These are phyloP conservation scores for Stegana nigrithorax DNA, from an alignment of 2,888 invertebrate species.

Conservation along the genomic window DNA sequence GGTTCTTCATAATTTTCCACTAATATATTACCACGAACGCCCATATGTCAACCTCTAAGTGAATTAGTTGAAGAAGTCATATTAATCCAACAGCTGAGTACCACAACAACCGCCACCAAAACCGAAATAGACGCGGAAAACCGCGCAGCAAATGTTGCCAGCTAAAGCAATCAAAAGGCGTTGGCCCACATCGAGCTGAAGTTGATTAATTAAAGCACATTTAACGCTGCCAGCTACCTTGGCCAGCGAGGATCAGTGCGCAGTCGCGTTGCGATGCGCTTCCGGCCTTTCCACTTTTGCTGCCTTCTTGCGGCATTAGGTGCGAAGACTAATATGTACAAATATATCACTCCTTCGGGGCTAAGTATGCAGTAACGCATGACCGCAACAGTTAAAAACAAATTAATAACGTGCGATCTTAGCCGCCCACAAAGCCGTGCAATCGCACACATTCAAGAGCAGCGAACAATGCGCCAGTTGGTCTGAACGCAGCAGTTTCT, in stretches of 20 bases:
- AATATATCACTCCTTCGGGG: constrained; percentile 55
- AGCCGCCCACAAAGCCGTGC: constrained; percentile 39
- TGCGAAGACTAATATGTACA: constrained; percentile 60
- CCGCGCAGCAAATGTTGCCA: constrained; percentile 60
- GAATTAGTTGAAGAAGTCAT: constrained; percentile 4
- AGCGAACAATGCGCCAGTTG: constrained; percentile 5
- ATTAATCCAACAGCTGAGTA: constrained; percentile 54
- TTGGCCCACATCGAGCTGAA: constrained; percentile 36
- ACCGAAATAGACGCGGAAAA: too few species aligned
- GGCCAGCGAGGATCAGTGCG: constrained; percentile 32
- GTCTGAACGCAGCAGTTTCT: background rate
- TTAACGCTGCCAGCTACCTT: constrained; percentile 33
- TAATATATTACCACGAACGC: constrained; percentile 56
- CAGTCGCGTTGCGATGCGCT: constrained; percentile 25
- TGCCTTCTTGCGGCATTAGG: too few species aligned
- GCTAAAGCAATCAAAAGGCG: constrained; percentile 44
- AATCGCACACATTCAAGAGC: background rate
- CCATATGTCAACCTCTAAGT: constrained; percentile 50
- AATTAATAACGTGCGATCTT: constrained; percentile 53
- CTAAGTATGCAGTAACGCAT: background rate
- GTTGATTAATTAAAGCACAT: constrained; percentile 51
- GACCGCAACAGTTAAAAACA: constrained; percentile 44
- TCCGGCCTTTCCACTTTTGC: too few species aligned
- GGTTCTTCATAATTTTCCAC: constrained; percentile 46
- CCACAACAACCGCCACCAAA: too few species aligned